phyloP scores from a whole-genome alignment of 2,888 invertebrate genomes.

The Hydropsyche betteni region DNA sequence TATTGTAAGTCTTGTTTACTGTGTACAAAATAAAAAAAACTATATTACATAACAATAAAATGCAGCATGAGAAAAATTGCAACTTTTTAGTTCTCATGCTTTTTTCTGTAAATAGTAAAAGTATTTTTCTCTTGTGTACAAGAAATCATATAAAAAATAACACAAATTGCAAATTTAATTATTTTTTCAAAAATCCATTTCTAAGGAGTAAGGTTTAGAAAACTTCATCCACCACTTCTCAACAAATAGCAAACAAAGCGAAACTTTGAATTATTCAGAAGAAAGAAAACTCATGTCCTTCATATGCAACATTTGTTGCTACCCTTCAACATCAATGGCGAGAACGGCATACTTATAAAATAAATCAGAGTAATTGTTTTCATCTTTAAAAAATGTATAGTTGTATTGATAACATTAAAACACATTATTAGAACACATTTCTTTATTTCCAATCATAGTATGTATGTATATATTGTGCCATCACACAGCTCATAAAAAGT shows the following conservation, averaged over 20 bases:
- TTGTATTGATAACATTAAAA: conserved; percentile 1
- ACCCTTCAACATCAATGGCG: too few species aligned
- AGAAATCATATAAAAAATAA: too few species aligned
- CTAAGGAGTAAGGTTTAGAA: background rate
- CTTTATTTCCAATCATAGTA: conserved; percentile 30
- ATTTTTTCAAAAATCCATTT: background rate
- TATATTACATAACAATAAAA: conserved; percentile 47
- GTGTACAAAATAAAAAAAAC: conserved; percentile 47
- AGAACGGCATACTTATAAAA: too few species aligned
- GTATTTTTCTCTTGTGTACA: too few species aligned
- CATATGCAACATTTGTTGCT: too few species aligned
- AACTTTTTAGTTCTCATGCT: conserved; percentile 50
- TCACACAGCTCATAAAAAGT: conserved; percentile 29
- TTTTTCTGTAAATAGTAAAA: conserved; percentile 40
- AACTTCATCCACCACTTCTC: background rate
- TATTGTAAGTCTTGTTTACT: conserved; percentile 46
- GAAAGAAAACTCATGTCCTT: too few species aligned
- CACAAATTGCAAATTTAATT: too few species aligned
- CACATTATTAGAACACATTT: conserved; percentile 22
- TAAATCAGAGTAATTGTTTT: too few species aligned
- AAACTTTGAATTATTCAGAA: too few species aligned
- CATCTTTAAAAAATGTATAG: background rate
- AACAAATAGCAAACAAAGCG: background rate
- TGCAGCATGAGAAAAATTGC: conserved; percentile 50
- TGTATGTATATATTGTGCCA: conserved; percentile 18